phyloP scores from a whole-genome alignment of 2,797 vertebrate species.

The Lacerta agilis region DNA sequence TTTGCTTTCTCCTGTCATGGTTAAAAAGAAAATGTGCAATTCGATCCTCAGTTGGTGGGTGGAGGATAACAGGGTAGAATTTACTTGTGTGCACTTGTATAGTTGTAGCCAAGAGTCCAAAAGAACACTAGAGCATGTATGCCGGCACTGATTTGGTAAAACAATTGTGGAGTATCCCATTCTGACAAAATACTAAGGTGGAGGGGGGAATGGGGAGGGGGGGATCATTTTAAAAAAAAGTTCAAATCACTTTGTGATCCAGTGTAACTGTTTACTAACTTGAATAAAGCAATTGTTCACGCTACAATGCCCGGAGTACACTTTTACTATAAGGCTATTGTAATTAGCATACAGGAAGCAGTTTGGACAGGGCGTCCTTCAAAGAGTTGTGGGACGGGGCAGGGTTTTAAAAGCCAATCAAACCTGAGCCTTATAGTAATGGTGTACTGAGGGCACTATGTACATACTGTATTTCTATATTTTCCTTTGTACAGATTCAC shows the following conservation, averaged over 20 bases:
- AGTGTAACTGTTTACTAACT: constrained; percentile 89
- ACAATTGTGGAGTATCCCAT: constrained; percentile 82
- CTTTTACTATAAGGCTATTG: constrained; percentile 75
- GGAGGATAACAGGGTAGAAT: constrained; percentile 90
- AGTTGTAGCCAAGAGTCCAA: constrained; percentile 86
- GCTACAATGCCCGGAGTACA: constrained; percentile 76
- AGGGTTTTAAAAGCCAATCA: constrained; percentile 45
- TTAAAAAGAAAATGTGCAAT: constrained; percentile 87
- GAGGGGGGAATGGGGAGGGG: constrained; percentile 17
- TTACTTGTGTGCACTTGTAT: constrained; percentile 87
- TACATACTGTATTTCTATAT: constrained; percentile 88
- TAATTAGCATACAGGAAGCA: constrained; percentile 45
- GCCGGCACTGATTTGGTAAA: constrained; percentile 82
- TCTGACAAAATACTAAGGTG: constrained; percentile 72
- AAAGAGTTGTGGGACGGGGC: constrained; percentile 11
- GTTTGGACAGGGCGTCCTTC: constrained; percentile 39
- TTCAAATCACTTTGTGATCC: constrained; percentile 85
- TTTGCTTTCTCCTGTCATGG: constrained; percentile 86
- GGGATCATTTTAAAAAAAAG: constrained; percentile 54
- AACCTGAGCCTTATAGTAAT: constrained; percentile 73
- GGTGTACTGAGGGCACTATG: constrained; percentile 78
- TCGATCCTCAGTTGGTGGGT: constrained; percentile 86
- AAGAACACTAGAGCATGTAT: constrained; percentile 84
- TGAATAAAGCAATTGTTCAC: constrained; percentile 86
- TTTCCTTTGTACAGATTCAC: constrained; percentile 86